Percentiles rank a stretch among this genome's conserved stretches.
These are phyloP conservation scores for Troglohyphantes excavatus DNA, from an alignment of 2,888 invertebrate genomes.

Conservation along the genomic window DNA sequence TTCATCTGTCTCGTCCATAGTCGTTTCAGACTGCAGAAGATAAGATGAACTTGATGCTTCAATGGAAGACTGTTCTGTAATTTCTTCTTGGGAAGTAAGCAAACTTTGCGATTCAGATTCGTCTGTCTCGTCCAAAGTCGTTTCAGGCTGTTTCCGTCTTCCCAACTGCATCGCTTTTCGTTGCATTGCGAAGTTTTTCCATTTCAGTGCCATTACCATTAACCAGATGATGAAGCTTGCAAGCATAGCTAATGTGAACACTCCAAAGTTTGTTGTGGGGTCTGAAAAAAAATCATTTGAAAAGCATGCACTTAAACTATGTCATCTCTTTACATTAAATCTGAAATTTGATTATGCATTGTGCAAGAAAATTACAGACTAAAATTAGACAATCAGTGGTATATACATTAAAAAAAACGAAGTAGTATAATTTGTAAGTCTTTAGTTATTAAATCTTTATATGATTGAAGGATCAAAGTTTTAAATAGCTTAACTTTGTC, in stretches of 20 bases:
- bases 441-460: too few relatives aligned
- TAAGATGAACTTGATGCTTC: not conserved
- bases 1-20: not conserved
- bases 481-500: too few relatives aligned
- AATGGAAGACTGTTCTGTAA: not conserved
- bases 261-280: slow-evolving; percentile 61
- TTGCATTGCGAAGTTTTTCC: slow-evolving; percentile 60
- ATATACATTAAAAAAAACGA: too few relatives aligned
- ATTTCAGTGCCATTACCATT: slow-evolving; percentile 20
- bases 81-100: not conserved
- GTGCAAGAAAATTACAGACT: too few relatives aligned
- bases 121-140: not conserved
- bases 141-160: not conserved
- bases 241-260: slow-evolving; percentile 47
- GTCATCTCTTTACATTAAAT: too few relatives aligned
- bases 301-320: not conserved
- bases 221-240: slow-evolving; percentile 52
- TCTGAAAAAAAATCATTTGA: slow-evolving; percentile 39
- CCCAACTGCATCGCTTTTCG: slow-evolving; percentile 12
- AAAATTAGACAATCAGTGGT: too few relatives aligned
- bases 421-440: too few relatives aligned
- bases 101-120: not conserved
- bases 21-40: not conserved
- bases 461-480: too few relatives aligned
- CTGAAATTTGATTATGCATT: too few relatives aligned